Percentiles rank a stretch among this genome's conserved stretches.
These are phyloP conservation scores for Onthophagus taurus DNA, from an alignment of 1,140 invertebrate species.

Conservation along the genomic window DNA sequence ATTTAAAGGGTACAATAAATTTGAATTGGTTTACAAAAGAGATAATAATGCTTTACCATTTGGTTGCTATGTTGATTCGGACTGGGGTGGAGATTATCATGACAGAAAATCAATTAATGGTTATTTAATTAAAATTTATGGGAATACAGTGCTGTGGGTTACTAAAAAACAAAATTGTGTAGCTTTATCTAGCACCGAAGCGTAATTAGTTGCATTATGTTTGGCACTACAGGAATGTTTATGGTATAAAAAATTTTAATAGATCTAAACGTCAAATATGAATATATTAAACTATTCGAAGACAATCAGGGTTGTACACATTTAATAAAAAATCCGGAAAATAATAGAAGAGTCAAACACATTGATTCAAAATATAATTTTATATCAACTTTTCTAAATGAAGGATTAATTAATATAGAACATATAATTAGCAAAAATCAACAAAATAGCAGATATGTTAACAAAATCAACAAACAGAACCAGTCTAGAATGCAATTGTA, in stretches of 20 bases:
- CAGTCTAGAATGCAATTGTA: too few species aligned
- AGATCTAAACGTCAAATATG: constrained; percentile 19
- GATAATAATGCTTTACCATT: constrained; percentile 10
- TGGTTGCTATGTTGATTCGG: constrained; percentile 29
- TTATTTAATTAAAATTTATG: constrained; percentile 28
- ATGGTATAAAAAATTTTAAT: constrained; percentile 27
- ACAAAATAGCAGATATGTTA: constrained; percentile 16
- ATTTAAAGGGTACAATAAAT: constrained; percentile 34
- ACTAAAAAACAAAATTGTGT: constrained; percentile 20
- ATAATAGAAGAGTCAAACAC: constrained; percentile 27
- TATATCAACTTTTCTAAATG: constrained; percentile 16
- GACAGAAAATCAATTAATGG: constrained; percentile 25
- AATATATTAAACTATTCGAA: constrained; percentile 18
- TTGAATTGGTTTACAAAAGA: constrained; percentile 16
- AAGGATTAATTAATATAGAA: constrained; percentile 12
- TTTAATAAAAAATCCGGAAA: constrained; percentile 31
- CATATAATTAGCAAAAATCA: constrained; percentile 15
- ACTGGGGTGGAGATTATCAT: constrained; percentile 28
- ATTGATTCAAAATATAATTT: constrained; percentile 25
- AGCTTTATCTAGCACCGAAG: constrained; percentile 38
- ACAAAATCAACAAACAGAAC: too few species aligned
- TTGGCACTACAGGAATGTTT: constrained; percentile 17
- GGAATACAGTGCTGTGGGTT: constrained; percentile 19
- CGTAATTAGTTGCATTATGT: constrained; percentile 35
- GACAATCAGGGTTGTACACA: constrained; percentile 33